A percentile compares a stretch with the other conserved stretches of the same genome.
Evolutionary conservation across 2,888 invertebrate species (phyloP).

Genomic region (Lordiphosa andalusiaca): DNA sequence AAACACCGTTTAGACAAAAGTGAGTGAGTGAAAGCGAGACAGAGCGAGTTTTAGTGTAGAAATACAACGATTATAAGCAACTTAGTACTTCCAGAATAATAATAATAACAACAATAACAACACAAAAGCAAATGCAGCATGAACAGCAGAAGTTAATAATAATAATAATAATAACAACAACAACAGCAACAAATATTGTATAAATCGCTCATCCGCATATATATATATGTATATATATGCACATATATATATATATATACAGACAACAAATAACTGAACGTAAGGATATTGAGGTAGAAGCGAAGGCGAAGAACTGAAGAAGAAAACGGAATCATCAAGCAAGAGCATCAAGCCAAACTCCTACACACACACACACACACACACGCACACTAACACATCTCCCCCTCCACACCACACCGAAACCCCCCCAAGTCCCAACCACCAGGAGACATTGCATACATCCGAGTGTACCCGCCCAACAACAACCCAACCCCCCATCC

Average conservation of each 20-base stretch:
- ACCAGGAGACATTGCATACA: no score
- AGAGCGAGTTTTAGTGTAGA: conserved; percentile 24
- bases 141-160: conserved; percentile 25
- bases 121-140: conserved; percentile 12
- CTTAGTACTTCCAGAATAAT: conserved; percentile 59
- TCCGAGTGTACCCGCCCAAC: no score
- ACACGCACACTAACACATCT: conserved; percentile 6
- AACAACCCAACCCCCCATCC: no score
- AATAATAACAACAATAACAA: conserved; percentile 16
- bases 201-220: conserved; percentile 20
- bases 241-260: background rate
- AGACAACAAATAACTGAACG: background rate
- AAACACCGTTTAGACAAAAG: conserved; percentile 12
- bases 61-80: conserved; percentile 59
- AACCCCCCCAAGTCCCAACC: no score
- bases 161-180: conserved; percentile 27
- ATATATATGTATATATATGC: conserved; percentile 8
- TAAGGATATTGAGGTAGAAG: no score
- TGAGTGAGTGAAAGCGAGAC: conserved; percentile 12
- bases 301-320: conserved; percentile 5
- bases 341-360: conserved; percentile 2
- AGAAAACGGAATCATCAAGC: background rate
- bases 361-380: conserved; percentile 8
- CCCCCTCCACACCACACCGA: no score
- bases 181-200: conserved; percentile 23